Evolutionary conservation across 2,113 vertebrate species (phyloP).

Genomic region (Lynx canadensis): DNA sequence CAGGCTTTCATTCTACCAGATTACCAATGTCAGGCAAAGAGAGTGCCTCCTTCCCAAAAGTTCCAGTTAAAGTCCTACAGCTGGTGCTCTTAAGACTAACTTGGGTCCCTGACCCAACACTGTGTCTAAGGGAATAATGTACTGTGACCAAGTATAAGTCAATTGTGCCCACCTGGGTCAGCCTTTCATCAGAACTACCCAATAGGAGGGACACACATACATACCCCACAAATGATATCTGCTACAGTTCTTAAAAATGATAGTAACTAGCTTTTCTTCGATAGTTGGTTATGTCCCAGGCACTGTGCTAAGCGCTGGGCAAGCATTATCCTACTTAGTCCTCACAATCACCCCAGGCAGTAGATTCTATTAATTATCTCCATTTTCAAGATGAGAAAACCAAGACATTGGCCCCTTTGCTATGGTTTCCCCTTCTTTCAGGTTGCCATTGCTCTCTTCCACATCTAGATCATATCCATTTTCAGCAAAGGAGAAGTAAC

Average conservation of each 20-base stretch:
- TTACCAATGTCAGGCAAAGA: background rate
- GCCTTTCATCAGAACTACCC: background rate
- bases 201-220: background rate
- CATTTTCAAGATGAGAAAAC: conserved; percentile 24
- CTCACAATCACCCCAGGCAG: background rate
- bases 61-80: background rate
- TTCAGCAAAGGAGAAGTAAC: background rate
- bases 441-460: background rate
- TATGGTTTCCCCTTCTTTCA: background rate
- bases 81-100: background rate
- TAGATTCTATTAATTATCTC: background rate
- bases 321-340: background rate
- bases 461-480: background rate
- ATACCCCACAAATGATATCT: background rate
- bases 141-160: background rate
- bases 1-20: background rate
- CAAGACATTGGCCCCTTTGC: background rate
- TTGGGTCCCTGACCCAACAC: background rate
- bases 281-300: background rate
- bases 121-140: background rate
- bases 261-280: background rate
- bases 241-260: background rate
- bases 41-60: background rate
- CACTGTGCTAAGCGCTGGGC: background rate
- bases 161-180: background rate